Evolutionary conservation across 2,113 vertebrate genomes (phyloP).

Genomic region (Tragelaphus scriptus): DNA sequence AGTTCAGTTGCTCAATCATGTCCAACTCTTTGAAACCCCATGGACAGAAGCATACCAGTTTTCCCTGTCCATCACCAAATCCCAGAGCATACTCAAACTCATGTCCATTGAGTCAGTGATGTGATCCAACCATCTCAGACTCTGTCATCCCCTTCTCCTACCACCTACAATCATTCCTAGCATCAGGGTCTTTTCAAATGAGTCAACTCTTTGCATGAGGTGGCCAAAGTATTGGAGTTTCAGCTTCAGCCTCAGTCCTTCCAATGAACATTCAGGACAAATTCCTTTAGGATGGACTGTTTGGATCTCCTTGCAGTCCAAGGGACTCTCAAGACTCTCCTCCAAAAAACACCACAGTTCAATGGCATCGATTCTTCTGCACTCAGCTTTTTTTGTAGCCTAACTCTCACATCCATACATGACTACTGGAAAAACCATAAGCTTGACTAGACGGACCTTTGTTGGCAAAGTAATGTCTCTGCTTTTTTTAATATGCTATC

Average conservation of each 20-base stretch:
- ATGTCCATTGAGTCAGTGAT: not conserved
- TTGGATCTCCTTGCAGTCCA: not conserved
- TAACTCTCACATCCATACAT: not conserved
- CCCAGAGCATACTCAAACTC: not conserved
- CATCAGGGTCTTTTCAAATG: not conserved
- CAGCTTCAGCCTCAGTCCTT: not conserved
- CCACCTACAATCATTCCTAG: not conserved
- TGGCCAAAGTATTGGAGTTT: not conserved
- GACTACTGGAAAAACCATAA: not conserved
- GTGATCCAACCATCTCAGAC: accelerated
- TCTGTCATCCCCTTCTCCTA: not conserved
- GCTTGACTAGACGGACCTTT: not conserved
- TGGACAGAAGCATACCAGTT: not conserved
- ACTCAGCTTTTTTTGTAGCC: not conserved
- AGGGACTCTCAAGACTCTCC: not conserved
- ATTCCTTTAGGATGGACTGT: not conserved
- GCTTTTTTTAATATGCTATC: not conserved
- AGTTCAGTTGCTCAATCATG: not conserved
- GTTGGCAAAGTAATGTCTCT: not conserved
- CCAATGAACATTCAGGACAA: not conserved
- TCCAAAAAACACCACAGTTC: not conserved
- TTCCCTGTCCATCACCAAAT: not conserved
- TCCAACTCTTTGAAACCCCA: not conserved
- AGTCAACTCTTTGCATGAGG: not conserved
- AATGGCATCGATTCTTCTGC: accelerated